Percentiles rank a stretch among this genome's conserved stretches.
phyloP scores from a whole-genome alignment of 2,797 vertebrate genomes.

The Distichodus sexfasciatus region DNA sequence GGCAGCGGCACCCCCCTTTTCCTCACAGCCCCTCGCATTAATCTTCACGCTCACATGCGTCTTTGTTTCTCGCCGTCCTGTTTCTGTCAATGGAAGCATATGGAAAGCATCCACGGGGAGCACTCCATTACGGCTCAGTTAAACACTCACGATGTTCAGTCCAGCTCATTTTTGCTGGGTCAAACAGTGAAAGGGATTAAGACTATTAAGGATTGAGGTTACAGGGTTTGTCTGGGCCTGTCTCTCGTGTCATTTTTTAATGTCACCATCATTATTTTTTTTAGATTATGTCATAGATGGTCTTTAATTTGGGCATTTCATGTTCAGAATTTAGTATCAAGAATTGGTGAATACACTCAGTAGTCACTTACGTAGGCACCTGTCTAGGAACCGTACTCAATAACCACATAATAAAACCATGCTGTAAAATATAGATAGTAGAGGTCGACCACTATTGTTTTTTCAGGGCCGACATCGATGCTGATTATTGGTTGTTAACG shows the following conservation, averaged over 20 bases:
- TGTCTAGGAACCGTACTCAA: too few species aligned
- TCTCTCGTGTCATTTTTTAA: not conserved
- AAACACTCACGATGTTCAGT: not conserved
- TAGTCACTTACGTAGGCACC: too few species aligned
- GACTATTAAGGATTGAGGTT: conserved; percentile 10
- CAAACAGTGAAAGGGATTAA: conserved; percentile 6
- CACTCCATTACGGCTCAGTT: conserved; percentile 63
- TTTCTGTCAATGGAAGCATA: conserved; percentile 74
- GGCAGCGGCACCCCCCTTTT: conserved; percentile 59
- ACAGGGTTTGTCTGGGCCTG: not conserved
- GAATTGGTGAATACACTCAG: too few species aligned
- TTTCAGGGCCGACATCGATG: too few species aligned
- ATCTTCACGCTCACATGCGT: conserved; percentile 74
- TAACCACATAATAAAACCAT: too few species aligned
- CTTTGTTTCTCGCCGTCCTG: conserved; percentile 73
- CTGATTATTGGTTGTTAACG: too few species aligned
- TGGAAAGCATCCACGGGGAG: conserved; percentile 71
- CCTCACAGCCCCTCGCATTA: conserved; percentile 72
- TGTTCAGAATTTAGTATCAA: not conserved
- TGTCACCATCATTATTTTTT: not conserved
- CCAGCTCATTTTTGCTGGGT: conserved; percentile 3
- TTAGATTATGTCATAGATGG: not conserved
- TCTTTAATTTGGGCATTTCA: conserved; percentile 12
- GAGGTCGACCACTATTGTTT: too few species aligned
- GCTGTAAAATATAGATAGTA: too few species aligned